Evolutionary conservation across 2,888 invertebrate species (phyloP).

Genomic region (Axea sp.): DNA sequence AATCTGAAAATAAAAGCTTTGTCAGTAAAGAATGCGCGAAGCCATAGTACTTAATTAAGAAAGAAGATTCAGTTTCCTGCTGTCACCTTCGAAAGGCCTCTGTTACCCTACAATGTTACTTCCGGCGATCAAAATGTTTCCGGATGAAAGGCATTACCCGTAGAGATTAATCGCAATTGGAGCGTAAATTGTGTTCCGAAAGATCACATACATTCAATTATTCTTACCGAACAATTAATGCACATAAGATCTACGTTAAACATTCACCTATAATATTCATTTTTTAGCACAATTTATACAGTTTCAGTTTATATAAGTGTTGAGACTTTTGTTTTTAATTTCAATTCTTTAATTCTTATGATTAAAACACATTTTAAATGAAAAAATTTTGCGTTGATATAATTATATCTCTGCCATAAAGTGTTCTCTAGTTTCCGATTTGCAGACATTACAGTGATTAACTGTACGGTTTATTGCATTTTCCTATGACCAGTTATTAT

Average conservation of each 20-base stretch:
- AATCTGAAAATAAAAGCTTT: constrained; percentile 37
- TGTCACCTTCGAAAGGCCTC: constrained; percentile 33
- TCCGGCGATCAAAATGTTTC: constrained; percentile 47
- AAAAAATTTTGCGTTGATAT: too few relatives aligned
- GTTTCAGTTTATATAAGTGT: too few relatives aligned
- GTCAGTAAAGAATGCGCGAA: constrained; percentile 25
- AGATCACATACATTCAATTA: constrained; percentile 3
- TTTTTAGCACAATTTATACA: too few relatives aligned
- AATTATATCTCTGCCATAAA: too few relatives aligned
- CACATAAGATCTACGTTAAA: background rate
- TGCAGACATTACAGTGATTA: too few relatives aligned
- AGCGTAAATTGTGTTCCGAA: constrained; percentile 32
- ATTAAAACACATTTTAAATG: too few relatives aligned
- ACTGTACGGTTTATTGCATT: too few relatives aligned
- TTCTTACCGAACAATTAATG: background rate
- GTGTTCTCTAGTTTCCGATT: too few relatives aligned
- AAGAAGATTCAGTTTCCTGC: constrained; percentile 38
- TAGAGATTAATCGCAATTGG: constrained; percentile 29
- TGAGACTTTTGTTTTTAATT: too few relatives aligned
- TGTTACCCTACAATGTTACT: constrained; percentile 29
- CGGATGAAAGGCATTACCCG: constrained; percentile 35
- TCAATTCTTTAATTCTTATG: too few relatives aligned
- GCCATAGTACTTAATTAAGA: constrained; percentile 38
- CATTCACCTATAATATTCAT: background rate
- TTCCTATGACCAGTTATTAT: too few relatives aligned